Conservation (phyloP, 1,140 invertebrate genomes). For the Trichomalopsis sarcophagae region DNA sequence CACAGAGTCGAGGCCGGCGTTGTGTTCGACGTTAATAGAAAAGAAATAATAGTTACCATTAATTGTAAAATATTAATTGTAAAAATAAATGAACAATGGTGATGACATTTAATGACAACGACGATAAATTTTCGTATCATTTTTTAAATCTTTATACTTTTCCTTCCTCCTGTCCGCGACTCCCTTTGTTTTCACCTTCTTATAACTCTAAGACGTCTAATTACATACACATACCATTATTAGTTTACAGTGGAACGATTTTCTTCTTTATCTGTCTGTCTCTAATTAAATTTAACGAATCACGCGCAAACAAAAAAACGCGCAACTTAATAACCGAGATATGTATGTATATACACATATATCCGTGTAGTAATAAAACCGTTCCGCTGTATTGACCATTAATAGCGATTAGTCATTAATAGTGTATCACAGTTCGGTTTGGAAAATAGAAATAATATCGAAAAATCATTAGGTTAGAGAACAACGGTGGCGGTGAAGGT, state of each 20-base stretch:
- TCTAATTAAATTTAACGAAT: slow-evolving; percentile 4
- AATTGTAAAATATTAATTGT: slow-evolving; percentile 43
- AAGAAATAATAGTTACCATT: slow-evolving; percentile 40
- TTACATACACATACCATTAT: slow-evolving; percentile 69
- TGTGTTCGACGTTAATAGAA: slow-evolving; percentile 8
- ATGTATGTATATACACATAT: background rate
- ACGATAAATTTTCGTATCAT: slow-evolving; percentile 46
- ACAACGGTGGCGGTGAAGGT: slow-evolving; percentile 44
- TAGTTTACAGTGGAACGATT: slow-evolving; percentile 52
- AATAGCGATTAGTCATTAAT: slow-evolving; percentile 54
- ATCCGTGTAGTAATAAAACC: slow-evolving; percentile 23
- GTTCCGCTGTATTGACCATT: slow-evolving; percentile 40
- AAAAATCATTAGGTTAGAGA: slow-evolving; percentile 48
- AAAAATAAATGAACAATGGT: slow-evolving; percentile 46
- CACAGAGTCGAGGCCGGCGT: background rate
- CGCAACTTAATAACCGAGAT: background rate
- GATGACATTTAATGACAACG: slow-evolving; percentile 33
- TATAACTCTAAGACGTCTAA: slow-evolving; percentile 67
- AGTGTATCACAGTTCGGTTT: slow-evolving; percentile 74
- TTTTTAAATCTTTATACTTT: slow-evolving; percentile 47
- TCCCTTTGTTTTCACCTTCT: slow-evolving; percentile 57
- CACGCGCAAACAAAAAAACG: slow-evolving; percentile 1
- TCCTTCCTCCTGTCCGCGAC: slow-evolving; percentile 51
- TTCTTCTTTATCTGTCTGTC: background rate
- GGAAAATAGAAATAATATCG: slow-evolving; percentile 60